A percentile compares a stretch with the other conserved stretches of the same genome.
Evolutionary conservation across 2,888 invertebrate species (phyloP).

Genomic region (Boloria euphrosyne): DNA sequence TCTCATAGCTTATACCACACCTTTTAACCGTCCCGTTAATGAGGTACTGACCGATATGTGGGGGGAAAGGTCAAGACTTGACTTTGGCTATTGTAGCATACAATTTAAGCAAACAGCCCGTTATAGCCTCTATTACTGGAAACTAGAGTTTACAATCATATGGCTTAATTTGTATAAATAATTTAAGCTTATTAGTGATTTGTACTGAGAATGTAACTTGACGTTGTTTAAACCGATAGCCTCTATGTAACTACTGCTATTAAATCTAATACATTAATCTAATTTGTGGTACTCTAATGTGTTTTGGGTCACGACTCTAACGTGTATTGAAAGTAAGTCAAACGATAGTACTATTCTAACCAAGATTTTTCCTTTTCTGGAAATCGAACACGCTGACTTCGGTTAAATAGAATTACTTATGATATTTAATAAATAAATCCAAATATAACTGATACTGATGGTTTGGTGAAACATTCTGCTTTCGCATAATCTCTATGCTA

Average conservation of each 20-base stretch:
- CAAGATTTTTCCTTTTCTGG: background rate
- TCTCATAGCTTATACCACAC: slow-evolving; percentile 31
- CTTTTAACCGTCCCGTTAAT: slow-evolving; percentile 66
- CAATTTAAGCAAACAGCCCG: slow-evolving; percentile 17
- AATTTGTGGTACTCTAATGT: slow-evolving; percentile 8
- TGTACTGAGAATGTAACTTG: slow-evolving; percentile 11
- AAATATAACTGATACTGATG: no score
- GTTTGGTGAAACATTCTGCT: no score
- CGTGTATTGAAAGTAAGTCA: slow-evolving; percentile 5
- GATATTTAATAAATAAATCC: no score
- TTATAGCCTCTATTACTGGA: slow-evolving; percentile 1
- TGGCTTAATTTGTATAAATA: slow-evolving; percentile 12
- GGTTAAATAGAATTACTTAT: no score
- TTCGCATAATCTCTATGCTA: no score
- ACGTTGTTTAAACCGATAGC: slow-evolving; percentile 9
- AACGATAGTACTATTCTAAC: no score
- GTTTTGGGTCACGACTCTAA: slow-evolving; percentile 18
- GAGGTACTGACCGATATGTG: slow-evolving; percentile 75
- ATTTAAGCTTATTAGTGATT: slow-evolving; percentile 27
- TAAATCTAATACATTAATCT: slow-evolving; percentile 18
- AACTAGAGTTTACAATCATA: slow-evolving; percentile 13
- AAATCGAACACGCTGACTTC: no score
- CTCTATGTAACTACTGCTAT: slow-evolving; percentile 18
- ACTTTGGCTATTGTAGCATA: slow-evolving; percentile 49
- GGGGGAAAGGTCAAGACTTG: slow-evolving; percentile 66